Evolutionary conservation across 2,797 vertebrate species (phyloP), one percentile per base, ranked within the genome.

Genomic region (Pseudochirops corinnae): DNA sequence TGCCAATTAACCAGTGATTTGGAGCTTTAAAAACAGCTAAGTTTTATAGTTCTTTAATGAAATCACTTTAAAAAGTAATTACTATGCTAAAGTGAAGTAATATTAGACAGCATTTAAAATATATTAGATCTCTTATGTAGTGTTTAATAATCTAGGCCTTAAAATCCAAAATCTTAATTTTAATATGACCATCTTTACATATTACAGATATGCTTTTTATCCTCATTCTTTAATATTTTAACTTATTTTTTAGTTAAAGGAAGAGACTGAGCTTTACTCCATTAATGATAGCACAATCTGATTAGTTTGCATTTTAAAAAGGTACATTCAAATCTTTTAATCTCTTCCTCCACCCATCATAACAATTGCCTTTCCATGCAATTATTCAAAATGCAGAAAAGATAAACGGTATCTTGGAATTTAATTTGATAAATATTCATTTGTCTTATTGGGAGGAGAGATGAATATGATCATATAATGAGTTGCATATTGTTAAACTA

Each of bases 401-500:
- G 98, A 97, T 97, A 97, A 98, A 95, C 97, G 97, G 92, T 96
- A 96, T 98, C 97, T 93, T 96, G 94, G 93, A 98, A 97, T 98
- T 97, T 98, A 97, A 97, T 97, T 97, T 98, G 97, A 98, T 98
- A 98, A 98, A 98, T 98, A 98, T 98, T 98, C 98, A 98, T 98
- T 98, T 98, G 97, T 96, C 97, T 98, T 98, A 98, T 97, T 98
- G 98, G 97, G 95, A 98, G 96, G 96, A 96, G 93, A 97, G 94
- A 97, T 93, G 98, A 98, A 96, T 95, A 96, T 97, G 96, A 96
- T 98, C 93, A 91, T 95, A 90, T 97, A 97, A 98, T 98, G 98
- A 97, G 95, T 94, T 97, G 97, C 92, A 95, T 98, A 97, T 97
- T 97, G 97, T 98, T 96, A 97, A 98, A 93, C 93, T 94, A 90